A percentile compares a stretch with the other conserved stretches of the same genome.
Conservation (phyloP, 2,797 vertebrate genomes). For the Hoplostethus mediterraneus region DNA sequence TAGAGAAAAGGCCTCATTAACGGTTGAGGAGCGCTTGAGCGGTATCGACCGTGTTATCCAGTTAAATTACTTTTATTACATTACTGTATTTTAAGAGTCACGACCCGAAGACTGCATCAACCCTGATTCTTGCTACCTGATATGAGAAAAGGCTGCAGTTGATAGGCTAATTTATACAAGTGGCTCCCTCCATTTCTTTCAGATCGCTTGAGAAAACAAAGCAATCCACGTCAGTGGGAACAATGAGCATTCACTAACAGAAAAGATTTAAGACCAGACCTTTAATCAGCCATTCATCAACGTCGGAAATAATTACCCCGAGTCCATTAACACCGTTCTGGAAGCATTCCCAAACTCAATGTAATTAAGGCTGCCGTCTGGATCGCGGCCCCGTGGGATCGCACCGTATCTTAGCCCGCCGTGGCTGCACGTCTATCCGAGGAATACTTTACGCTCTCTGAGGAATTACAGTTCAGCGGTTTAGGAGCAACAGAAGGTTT, state of each 20-base stretch:
- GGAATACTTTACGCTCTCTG: background rate
- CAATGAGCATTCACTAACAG: slow-evolving; percentile 13
- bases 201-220: slow-evolving; percentile 8
- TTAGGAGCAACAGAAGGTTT: slow-evolving; percentile 4
- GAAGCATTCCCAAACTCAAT: slow-evolving; percentile 29
- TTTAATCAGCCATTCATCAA: slow-evolving; percentile 48
- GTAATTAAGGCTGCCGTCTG: slow-evolving; percentile 28
- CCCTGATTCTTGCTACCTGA: background rate
- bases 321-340: slow-evolving; percentile 34
- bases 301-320: slow-evolving; percentile 9
- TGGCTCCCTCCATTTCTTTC: slow-evolving; percentile 15
- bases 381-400: slow-evolving; percentile 9
- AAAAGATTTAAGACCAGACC: slow-evolving; percentile 7
- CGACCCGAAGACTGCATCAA: no score
- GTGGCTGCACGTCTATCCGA: background rate
- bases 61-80: background rate
- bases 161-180: slow-evolving; percentile 16
- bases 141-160: slow-evolving; percentile 1
- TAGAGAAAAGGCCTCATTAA: background rate
- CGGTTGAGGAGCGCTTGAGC: background rate
- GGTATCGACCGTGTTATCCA: background rate
- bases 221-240: background rate
- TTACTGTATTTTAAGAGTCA: background rate
- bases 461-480: slow-evolving; percentile 20
- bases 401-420: background rate